A percentile compares a stretch with the other conserved stretches of the same genome.
These are phyloP conservation scores for Acanthacorydalis orientalis DNA, from an alignment of 2,888 invertebrate species.

Conservation along the genomic window DNA sequence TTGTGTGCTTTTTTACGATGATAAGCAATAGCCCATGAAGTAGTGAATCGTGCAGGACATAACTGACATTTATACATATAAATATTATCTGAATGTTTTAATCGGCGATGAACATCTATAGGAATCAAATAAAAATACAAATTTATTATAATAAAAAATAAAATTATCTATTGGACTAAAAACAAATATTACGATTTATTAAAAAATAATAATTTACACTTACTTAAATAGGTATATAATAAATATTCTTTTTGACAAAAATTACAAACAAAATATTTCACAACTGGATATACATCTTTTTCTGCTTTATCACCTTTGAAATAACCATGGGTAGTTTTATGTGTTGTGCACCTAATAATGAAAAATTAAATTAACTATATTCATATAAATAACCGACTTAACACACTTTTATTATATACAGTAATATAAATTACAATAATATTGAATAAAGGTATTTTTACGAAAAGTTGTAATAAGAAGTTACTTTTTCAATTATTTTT, in stretches of 20 bases:
- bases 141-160: neutral
- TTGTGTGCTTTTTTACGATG: conserved; percentile 30
- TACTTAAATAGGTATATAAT: conserved; percentile 31
- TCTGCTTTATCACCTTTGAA: conserved; percentile 27
- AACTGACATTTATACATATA: conserved; percentile 27
- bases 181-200: neutral
- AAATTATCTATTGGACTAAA: neutral
- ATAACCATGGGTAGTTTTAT: conserved; percentile 34
- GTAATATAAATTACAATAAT: too few relatives aligned
- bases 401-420: too few relatives aligned
- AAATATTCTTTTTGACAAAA: conserved; percentile 32
- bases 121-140: neutral
- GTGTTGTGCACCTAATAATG: conserved; percentile 22
- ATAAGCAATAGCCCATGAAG: conserved; percentile 32
- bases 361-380: neutral
- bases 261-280: conserved; percentile 35
- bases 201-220: neutral
- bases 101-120: conserved; percentile 29
- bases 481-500: neutral
- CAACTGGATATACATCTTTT: conserved; percentile 32
- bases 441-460: too few relatives aligned
- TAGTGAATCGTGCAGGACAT: conserved; percentile 28
- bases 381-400: too few relatives aligned
- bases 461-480: too few relatives aligned
- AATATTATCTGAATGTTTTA: conserved; percentile 30